Percentiles rank a stretch among this genome's conserved stretches.
Evolutionary conservation across 2,113 vertebrate genomes (phyloP).

Genomic region (Cephalopterus ornatus): DNA sequence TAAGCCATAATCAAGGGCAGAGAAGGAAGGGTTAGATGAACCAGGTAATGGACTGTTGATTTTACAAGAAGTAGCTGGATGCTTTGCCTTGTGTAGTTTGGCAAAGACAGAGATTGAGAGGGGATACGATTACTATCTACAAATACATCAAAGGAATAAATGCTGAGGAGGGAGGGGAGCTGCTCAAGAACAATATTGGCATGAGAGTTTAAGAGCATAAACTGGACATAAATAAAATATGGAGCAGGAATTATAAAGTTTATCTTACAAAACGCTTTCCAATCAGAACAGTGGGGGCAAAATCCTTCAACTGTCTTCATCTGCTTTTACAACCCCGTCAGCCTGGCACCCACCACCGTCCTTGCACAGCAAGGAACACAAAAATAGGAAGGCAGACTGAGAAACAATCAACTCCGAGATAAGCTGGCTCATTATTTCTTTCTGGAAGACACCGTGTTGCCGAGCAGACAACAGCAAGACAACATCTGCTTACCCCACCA

Average conservation of each 20-base stretch:
- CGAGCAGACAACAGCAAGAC: background rate
- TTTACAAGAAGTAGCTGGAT: background rate
- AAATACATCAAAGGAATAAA: conserved; percentile 45
- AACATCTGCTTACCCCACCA: background rate
- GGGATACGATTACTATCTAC: background rate
- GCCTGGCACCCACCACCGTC: background rate
- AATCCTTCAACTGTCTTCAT: background rate
- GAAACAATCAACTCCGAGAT: background rate
- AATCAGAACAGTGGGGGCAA: background rate
- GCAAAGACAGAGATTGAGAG: background rate
- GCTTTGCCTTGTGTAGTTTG: conserved; percentile 34
- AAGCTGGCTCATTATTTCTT: background rate
- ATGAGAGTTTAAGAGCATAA: background rate
- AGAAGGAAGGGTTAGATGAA: background rate
- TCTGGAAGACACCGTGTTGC: background rate
- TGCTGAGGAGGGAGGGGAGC: conserved; percentile 1
- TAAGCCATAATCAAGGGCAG: background rate
- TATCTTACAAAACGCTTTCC: conserved; percentile 10
- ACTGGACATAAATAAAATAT: conserved; percentile 17
- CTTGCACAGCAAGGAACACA: background rate
- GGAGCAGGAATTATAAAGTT: conserved; percentile 9
- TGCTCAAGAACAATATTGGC: conserved; percentile 53
- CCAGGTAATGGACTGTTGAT: conserved; percentile 20
- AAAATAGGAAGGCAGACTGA: background rate
- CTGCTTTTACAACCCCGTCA: background rate